These are phyloP conservation scores for Psittacus erithacus DNA, from an alignment of 2,113 vertebrate species.

Conservation along the genomic window DNA sequence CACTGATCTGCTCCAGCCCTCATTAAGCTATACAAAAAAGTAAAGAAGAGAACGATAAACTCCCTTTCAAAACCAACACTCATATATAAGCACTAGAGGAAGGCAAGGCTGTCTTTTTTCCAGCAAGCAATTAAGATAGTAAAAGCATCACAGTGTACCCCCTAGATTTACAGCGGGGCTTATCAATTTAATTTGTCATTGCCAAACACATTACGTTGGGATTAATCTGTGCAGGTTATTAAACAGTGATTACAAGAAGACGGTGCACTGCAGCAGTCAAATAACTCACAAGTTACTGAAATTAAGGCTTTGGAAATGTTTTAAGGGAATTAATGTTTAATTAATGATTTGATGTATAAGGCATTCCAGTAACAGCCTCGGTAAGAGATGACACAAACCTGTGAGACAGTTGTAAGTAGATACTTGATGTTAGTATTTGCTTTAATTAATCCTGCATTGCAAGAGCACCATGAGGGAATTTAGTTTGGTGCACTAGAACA, in stretches of 20 bases:
- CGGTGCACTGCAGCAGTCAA: not conserved
- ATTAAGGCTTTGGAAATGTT: constrained; percentile 26
- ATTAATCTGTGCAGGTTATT: constrained; percentile 17
- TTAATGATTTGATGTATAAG: constrained; percentile 23
- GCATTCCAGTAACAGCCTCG: constrained; percentile 1
- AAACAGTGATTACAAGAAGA: constrained; percentile 21
- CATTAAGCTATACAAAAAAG: not conserved
- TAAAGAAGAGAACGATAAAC: not conserved
- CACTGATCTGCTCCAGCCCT: not conserved
- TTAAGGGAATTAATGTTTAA: constrained; percentile 48
- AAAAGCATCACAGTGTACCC: not conserved
- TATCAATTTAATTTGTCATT: constrained; percentile 27
- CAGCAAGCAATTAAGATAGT: not conserved
- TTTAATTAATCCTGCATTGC: not conserved
- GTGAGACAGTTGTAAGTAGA: not conserved
- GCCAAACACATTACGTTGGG: not conserved
- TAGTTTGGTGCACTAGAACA: not conserved
- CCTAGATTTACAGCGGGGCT: not conserved
- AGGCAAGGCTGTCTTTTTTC: not conserved
- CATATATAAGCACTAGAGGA: not conserved
- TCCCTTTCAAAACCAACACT: not conserved
- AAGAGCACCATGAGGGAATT: not conserved
- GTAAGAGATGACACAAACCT: not conserved
- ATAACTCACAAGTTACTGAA: not conserved
- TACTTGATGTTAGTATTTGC: not conserved